These are phyloP conservation scores for Notolepis coatsorum DNA, from an alignment of 2,797 vertebrate genomes.

Conservation along the genomic window DNA sequence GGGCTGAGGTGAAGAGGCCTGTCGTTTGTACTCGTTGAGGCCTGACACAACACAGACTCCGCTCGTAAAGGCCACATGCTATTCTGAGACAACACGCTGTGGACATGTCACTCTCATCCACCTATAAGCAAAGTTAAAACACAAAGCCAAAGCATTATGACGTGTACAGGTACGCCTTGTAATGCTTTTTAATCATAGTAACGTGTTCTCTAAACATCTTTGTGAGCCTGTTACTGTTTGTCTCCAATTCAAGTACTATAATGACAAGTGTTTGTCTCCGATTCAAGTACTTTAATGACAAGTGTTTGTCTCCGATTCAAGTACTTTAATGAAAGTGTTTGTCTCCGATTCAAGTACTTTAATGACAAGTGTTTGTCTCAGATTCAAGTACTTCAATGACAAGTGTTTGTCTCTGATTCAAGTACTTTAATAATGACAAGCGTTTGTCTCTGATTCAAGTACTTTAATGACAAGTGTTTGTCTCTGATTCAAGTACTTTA, in stretches of 20 bases:
- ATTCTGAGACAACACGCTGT: too few relatives aligned
- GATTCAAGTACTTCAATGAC: too few relatives aligned
- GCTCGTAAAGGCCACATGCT: slow-evolving; percentile 9
- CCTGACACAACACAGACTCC: slow-evolving; percentile 32
- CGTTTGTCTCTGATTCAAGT: too few relatives aligned
- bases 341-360: background rate
- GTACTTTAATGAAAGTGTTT: background rate
- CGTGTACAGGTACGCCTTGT: background rate
- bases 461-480: too few relatives aligned
- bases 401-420: too few relatives aligned
- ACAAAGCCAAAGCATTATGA: slow-evolving; percentile 7
- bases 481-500: too few relatives aligned
- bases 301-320: background rate
- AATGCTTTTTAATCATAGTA: background rate
- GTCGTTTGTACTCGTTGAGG: slow-evolving; percentile 35
- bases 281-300: background rate
- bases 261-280: background rate
- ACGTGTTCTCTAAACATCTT: background rate
- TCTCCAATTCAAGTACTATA: background rate
- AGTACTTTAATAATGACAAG: too few relatives aligned
- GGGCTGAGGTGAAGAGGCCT: slow-evolving; percentile 29
- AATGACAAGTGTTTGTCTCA: background rate
- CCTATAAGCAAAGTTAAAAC: background rate
- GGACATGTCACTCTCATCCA: too few relatives aligned
- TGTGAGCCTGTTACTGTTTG: background rate